Base-by-base conservation (phyloP, 2,888 invertebrate species). In the Camptogramma bilineatum region DNA sequence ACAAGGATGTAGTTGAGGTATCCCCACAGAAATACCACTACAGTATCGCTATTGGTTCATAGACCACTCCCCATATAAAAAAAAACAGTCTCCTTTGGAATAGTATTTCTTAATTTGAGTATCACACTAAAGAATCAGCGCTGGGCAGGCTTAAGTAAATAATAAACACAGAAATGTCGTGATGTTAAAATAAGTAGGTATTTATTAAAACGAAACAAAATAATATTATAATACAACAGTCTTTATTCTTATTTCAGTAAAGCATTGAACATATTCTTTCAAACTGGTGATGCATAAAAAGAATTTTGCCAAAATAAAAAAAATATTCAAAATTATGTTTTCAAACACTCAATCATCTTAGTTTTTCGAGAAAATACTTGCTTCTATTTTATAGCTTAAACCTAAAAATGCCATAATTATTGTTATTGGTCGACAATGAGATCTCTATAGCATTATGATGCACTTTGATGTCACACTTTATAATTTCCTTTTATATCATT, bases 351-450 rank as follows among this genome's bases (percentile, higher is more conserved):
- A 60, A 73, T 74, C 68, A 65, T 71, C 71, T 72, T 70, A 66
- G 53, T 56, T 78, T 76, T 75, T 72, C 71, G 67, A 77, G 76
- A 80, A 82, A 85, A 85, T 81, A 84, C 81, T 84, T 81, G 81
- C 73, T 81, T 81, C 73, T 79, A 84, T 81, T 83, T 79, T 77
- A 79, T 80, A 86, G 75, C 90, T 91, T 91, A 92, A 66, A 85
- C 87, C 90, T 91, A 93, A 86, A 93, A 93, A 92, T 92, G 92
- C 93, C 87, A 88, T 91, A n/a, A n/a, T n/a, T n/a, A 90, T 87
- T 91, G 88, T 91, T 92, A 91, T 92, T 93, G 92, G 91, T 92
- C 91, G 83, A 90, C 87, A 90, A 90, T 91, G 92, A 93, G 92
- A 92, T 93, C 92, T 91, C 90, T 87, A 89, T 88, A 88, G 87